phyloP scores from a whole-genome alignment of 2,888 invertebrate species.

The Melanophora roralis region DNA sequence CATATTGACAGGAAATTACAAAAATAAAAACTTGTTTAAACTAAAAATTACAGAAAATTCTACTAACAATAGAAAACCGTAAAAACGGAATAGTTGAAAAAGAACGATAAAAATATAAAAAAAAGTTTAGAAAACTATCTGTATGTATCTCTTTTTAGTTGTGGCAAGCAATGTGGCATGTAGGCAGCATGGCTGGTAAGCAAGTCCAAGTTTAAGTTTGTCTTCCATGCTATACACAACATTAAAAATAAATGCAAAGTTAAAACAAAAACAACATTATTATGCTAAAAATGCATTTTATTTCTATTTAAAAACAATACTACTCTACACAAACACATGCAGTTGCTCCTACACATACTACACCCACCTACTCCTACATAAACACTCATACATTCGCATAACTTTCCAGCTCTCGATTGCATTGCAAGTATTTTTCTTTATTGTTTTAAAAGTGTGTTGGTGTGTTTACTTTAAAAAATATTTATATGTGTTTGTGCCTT shows the following conservation, averaged over 20 bases:
- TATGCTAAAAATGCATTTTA: slow-evolving; percentile 57
- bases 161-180: background rate
- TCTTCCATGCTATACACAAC: slow-evolving; percentile 23
- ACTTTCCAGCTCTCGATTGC: background rate
- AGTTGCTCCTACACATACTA: no score
- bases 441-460: background rate
- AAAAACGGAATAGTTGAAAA: background rate
- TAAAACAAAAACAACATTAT: slow-evolving; percentile 30
- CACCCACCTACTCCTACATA: background rate
- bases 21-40: slow-evolving; percentile 25
- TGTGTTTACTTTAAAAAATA: slow-evolving; percentile 2
- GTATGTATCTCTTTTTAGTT: slow-evolving; percentile 32
- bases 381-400: background rate
- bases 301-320: slow-evolving; percentile 40
- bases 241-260: background rate
- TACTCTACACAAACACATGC: slow-evolving; percentile 9
- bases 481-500: slow-evolving; percentile 29
- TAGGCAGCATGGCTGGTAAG: slow-evolving; percentile 14
- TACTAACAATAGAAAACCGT: slow-evolving; percentile 10
- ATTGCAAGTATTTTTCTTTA: slow-evolving; percentile 21
- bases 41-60: background rate
- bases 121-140: slow-evolving; percentile 51
- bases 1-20: slow-evolving; percentile 20
- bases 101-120: background rate
- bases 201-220: slow-evolving; percentile 62